Percentiles rank a stretch among this genome's conserved stretches.
These are phyloP conservation scores for Centropus unirufus DNA, from an alignment of 2,113 vertebrate genomes.

Conservation along the genomic window DNA sequence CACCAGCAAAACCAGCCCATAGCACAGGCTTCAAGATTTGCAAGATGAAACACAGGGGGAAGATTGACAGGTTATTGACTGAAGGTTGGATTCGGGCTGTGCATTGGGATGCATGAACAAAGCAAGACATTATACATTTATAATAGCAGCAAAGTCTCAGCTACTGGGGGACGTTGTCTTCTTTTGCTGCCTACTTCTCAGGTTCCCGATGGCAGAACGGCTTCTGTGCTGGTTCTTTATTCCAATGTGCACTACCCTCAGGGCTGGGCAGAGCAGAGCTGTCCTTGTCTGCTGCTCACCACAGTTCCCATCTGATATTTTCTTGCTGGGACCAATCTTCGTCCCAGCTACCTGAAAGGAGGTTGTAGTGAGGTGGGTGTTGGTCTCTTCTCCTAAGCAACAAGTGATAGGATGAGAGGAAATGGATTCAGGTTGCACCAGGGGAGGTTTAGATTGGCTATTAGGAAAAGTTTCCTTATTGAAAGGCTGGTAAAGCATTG, in stretches of 20 bases:
- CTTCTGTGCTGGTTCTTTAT: not conserved
- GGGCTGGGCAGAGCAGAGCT: not conserved
- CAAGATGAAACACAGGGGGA: not conserved
- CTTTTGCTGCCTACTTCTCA: not conserved
- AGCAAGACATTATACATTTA: not conserved
- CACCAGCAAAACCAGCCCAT: not conserved
- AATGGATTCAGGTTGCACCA: no score
- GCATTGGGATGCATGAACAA: not conserved
- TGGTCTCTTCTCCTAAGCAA: no score
- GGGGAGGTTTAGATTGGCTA: no score
- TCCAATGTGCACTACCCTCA: accelerated
- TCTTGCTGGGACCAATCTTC: not conserved
- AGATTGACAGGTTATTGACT: not conserved
- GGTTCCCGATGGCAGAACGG: not conserved
- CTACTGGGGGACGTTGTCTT: accelerated
- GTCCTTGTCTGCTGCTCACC: not conserved
- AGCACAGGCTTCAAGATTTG: not conserved
- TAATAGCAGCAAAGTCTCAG: not conserved
- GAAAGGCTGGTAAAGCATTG: no score
- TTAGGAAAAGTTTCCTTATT: no score
- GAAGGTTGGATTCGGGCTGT: not conserved
- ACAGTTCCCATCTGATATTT: accelerated
- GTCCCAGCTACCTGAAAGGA: no score
- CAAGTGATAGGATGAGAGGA: no score
- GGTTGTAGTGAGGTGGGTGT: no score